Evolutionary conservation across 2,888 invertebrate genomes (phyloP).

Genomic region (Smittia sp.): DNA sequence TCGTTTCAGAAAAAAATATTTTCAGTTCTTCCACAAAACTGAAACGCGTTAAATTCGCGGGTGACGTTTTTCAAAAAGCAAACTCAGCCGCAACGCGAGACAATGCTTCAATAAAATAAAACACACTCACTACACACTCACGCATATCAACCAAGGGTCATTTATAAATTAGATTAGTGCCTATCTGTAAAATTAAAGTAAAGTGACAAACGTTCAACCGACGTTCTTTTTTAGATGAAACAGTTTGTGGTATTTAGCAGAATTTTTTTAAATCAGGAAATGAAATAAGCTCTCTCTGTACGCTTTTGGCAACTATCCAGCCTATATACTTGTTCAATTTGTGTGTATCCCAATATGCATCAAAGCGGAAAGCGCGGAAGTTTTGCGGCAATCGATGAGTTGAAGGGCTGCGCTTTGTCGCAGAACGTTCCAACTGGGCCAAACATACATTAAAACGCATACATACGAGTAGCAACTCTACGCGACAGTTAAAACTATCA

Average conservation of each 20-base stretch:
- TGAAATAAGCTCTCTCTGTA: neutral
- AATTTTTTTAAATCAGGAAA: constrained; percentile 2
- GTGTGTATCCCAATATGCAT: constrained; percentile 2
- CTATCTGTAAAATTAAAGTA: constrained; percentile 30
- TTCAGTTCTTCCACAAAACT: constrained; percentile 29
- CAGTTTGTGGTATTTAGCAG: neutral
- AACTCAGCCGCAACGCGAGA: neutral
- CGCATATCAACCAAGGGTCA: constrained; percentile 21
- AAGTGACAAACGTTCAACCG: neutral
- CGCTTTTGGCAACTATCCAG: constrained; percentile 33
- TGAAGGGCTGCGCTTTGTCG: neutral
- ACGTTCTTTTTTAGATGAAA: constrained; percentile 19
- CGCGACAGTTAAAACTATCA: neutral
- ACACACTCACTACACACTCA: constrained; percentile 18
- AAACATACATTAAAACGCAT: constrained; percentile 21
- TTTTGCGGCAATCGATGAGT: neutral
- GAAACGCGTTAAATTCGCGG: too few species aligned
- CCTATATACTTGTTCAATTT: constrained; percentile 36
- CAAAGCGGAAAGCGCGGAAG: neutral
- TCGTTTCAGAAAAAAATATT: neutral
- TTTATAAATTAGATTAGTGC: constrained; percentile 40
- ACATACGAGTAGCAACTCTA: constrained; percentile 6
- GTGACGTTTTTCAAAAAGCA: too few species aligned
- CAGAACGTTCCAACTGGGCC: neutral
- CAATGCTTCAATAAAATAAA: constrained; percentile 1